These are phyloP conservation scores for Nyctibius bracteatus DNA, from an alignment of 2,113 vertebrate genomes.

Conservation along the genomic window DNA sequence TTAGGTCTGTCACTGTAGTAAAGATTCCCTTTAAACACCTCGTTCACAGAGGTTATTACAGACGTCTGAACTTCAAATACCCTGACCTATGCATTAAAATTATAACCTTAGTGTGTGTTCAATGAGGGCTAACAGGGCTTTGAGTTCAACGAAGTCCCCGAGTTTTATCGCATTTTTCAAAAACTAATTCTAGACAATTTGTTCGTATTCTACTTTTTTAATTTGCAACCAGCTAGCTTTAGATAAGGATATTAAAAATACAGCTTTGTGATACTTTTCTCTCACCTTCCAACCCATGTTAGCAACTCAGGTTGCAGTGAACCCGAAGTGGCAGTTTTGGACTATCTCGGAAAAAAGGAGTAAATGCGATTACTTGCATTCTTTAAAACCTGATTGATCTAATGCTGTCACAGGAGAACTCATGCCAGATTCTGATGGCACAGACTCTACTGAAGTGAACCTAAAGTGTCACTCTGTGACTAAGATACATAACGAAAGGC, in stretches of 20 bases:
- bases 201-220: background rate
- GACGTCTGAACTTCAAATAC: background rate
- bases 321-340: constrained; percentile 16
- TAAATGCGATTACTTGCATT: constrained; percentile 28
- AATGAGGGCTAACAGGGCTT: background rate
- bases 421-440: background rate
- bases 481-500: background rate
- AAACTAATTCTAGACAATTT: background rate
- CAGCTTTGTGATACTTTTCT: background rate
- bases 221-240: background rate
- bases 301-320: background rate
- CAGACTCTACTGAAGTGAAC: background rate
- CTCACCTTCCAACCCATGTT: background rate
- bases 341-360: background rate
- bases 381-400: constrained; percentile 43
- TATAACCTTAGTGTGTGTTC: background rate
- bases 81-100: background rate
- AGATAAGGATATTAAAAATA: constrained; percentile 11
- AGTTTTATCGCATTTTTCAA: background rate
- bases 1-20: background rate
- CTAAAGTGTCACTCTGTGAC: constrained; percentile 27
- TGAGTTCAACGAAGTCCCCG: background rate
- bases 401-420: constrained; percentile 24
- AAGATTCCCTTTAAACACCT: background rate
- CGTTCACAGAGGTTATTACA: background rate